These are phyloP conservation scores for Percopsis transmontana DNA, from an alignment of 2,113 vertebrate species.

Conservation along the genomic window DNA sequence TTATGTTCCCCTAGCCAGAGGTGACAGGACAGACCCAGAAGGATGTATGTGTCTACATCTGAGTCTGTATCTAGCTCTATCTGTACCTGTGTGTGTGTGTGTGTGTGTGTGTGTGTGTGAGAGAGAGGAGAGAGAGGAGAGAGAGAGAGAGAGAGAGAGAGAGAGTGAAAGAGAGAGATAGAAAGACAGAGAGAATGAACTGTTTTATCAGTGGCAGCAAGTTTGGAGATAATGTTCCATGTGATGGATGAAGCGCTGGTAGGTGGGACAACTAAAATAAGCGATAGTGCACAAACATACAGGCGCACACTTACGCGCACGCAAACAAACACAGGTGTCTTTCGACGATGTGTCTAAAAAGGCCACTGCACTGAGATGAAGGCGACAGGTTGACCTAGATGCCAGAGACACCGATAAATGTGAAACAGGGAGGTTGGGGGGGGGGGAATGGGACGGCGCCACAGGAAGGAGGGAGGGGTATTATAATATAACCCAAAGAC, in stretches of 20 bases:
- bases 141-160: too few species aligned
- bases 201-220: not conserved
- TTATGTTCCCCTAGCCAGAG: not conserved
- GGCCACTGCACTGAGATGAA: slow-evolving; percentile 35
- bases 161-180: too few species aligned
- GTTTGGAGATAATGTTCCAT: slow-evolving; percentile 1
- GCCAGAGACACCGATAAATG: slow-evolving; percentile 14
- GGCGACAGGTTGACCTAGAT: slow-evolving; percentile 4
- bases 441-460: not conserved
- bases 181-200: too few species aligned
- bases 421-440: not conserved
- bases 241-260: not conserved
- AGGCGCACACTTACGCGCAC: not conserved
- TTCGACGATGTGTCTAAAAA: slow-evolving; percentile 30
- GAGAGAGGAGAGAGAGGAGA: too few species aligned
- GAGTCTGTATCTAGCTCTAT: not conserved
- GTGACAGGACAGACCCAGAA: slow-evolving; percentile 1
- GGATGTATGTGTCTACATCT: slow-evolving; percentile 7
- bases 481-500: too few species aligned
- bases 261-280: slow-evolving; percentile 2
- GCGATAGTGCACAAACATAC: not conserved
- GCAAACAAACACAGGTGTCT: slow-evolving; percentile 31
- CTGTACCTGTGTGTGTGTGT: slow-evolving; percentile 19
- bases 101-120: not conserved
- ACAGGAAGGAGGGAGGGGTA: not conserved